Conservation (phyloP, 2,888 invertebrate species). For the Ferdinandea cuprea region DNA sequence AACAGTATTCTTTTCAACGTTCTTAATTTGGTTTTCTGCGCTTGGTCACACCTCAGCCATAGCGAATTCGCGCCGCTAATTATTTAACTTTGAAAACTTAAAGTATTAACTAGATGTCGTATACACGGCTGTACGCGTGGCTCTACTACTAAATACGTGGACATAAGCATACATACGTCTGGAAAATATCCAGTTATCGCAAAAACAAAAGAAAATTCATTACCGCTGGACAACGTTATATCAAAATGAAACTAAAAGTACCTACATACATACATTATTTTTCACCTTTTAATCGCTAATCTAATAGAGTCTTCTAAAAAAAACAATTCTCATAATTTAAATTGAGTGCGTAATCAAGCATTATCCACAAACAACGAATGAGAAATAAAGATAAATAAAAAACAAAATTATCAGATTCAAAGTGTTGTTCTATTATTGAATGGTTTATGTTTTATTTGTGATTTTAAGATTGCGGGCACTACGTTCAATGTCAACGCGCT, state of each 20-base stretch:
- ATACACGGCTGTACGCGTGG: constrained; percentile 35
- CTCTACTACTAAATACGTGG: constrained; percentile 30
- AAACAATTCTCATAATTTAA: neutral
- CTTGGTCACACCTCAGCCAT: constrained; percentile 3
- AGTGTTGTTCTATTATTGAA: constrained; percentile 14
- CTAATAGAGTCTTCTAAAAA: no score
- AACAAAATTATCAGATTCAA: no score
- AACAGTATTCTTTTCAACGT: constrained; percentile 21
- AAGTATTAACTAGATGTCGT: constrained; percentile 11
- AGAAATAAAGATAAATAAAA: no score
- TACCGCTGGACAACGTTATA: constrained; percentile 5
- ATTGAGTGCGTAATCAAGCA: neutral
- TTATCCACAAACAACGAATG: constrained; percentile 13
- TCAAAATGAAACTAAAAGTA: constrained; percentile 67
- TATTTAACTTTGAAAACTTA: constrained; percentile 26
- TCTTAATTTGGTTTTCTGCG: constrained; percentile 14
- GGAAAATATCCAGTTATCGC: constrained; percentile 26
- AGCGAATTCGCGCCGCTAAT: constrained; percentile 12
- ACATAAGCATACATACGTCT: constrained; percentile 12
- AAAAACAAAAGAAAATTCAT: constrained; percentile 15
- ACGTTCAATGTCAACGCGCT: constrained; percentile 35
- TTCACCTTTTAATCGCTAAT: no score
- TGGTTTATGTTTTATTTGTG: constrained; percentile 22
- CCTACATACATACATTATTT: constrained; percentile 1
- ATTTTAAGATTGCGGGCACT: constrained; percentile 24